Percentiles rank a stretch among this genome's conserved stretches.
These are phyloP conservation scores for Hippopotamyrus pictus DNA, from an alignment of 2,797 vertebrate genomes.

Conservation along the genomic window DNA sequence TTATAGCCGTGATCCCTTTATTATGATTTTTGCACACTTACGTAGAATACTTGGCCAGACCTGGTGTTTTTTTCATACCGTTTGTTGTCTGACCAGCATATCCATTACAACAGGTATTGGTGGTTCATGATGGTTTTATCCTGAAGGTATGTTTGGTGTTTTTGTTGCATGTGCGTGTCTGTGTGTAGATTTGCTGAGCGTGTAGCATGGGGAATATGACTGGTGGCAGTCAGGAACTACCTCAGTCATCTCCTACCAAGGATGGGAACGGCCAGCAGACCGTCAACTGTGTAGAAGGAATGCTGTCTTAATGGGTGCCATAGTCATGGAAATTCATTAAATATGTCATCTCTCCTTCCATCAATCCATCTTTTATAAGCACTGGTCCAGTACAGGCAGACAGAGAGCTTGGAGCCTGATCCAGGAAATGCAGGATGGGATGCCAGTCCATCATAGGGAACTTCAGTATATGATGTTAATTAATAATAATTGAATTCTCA, in stretches of 20 bases:
- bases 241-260: background rate
- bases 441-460: background rate
- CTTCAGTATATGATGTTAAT: background rate
- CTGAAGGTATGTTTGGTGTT: background rate
- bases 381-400: background rate
- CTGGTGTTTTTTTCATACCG: background rate
- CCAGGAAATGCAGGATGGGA: background rate
- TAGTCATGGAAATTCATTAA: background rate
- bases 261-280: background rate
- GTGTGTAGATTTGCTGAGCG: background rate
- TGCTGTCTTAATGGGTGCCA: background rate
- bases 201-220: background rate
- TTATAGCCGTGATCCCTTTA: background rate
- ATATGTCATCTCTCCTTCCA: background rate
- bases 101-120: background rate
- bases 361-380: background rate
- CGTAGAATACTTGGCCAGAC: background rate
- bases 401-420: background rate
- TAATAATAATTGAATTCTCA: background rate
- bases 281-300: background rate
- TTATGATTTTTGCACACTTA: background rate
- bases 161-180: background rate
- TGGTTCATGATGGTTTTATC: background rate
- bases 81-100: background rate
- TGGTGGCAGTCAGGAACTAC: background rate